These are phyloP conservation scores for Perodicticus potto DNA, from an alignment of 2,797 vertebrate species.

Conservation along the genomic window DNA sequence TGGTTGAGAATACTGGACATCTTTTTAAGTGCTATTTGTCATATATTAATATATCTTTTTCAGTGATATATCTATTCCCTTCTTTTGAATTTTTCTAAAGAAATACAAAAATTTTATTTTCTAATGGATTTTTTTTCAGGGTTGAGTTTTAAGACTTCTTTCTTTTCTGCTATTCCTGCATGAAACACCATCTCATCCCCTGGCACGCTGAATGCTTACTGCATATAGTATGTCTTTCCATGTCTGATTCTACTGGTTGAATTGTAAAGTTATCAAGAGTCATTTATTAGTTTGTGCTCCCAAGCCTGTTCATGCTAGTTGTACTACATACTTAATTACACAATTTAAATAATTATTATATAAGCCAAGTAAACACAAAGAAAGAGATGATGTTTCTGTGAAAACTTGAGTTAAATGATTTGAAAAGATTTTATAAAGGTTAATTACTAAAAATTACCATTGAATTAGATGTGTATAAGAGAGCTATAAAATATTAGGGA, in stretches of 20 bases:
- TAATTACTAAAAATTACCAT: constrained; percentile 33
- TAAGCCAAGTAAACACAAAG: background rate
- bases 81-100: no score
- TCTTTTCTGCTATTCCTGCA: background rate
- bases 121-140: no score
- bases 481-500: constrained; percentile 16
- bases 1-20: no score
- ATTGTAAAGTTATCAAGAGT: background rate
- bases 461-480: background rate
- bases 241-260: background rate
- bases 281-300: background rate
- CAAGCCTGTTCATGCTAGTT: background rate
- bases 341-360: background rate
- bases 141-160: no score
- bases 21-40: no score
- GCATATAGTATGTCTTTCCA: no score
- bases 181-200: background rate
- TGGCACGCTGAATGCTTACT: background rate
- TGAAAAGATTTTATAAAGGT: constrained; percentile 26
- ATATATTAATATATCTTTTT: no score
- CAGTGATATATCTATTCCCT: no score
- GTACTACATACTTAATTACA: background rate
- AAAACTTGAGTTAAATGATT: constrained; percentile 44
- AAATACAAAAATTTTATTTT: no score
- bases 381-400: constrained; percentile 34